phyloP scores from a whole-genome alignment of 2,113 vertebrate genomes.

The Pleuronectes platessa region DNA sequence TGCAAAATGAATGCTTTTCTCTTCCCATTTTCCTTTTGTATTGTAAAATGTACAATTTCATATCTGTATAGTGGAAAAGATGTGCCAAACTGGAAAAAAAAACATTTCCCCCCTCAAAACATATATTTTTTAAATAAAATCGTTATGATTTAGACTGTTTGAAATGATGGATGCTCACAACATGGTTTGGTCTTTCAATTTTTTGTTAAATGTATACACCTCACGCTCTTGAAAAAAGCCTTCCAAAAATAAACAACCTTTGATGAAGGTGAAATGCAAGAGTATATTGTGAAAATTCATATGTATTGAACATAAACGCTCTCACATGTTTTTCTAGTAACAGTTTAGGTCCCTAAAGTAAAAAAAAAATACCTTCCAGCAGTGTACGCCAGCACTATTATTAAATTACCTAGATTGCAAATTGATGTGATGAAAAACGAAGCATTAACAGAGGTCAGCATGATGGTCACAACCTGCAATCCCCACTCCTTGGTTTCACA shows the following conservation, averaged over 20 bases:
- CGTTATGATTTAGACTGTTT: conserved; percentile 77
- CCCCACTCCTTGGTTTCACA: not conserved
- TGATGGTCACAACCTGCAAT: not conserved
- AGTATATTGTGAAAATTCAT: not conserved
- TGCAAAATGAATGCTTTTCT: conserved; percentile 82
- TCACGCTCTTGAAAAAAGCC: not conserved
- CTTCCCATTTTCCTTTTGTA: conserved; percentile 82
- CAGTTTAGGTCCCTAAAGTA: too few species aligned
- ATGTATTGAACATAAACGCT: not conserved
- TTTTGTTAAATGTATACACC: conserved; percentile 7
- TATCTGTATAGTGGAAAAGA: conserved; percentile 87
- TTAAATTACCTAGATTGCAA: not conserved
- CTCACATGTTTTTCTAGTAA: too few species aligned
- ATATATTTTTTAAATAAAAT: conserved; percentile 89
- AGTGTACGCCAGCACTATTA: not conserved
- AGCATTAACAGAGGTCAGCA: not conserved
- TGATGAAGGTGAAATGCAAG: not conserved
- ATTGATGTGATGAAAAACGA: not conserved
- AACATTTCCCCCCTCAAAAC: conserved; percentile 77
- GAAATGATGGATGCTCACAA: conserved; percentile 65
- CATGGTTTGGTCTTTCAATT: conserved; percentile 56
- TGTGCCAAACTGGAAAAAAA: conserved; percentile 80
- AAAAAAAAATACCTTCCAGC: not conserved
- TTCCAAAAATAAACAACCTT: conserved; percentile 14
- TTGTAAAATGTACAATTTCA: conserved; percentile 87